phyloP scores from a whole-genome alignment of 2,797 vertebrate species.

The Manis crassicaudata region DNA sequence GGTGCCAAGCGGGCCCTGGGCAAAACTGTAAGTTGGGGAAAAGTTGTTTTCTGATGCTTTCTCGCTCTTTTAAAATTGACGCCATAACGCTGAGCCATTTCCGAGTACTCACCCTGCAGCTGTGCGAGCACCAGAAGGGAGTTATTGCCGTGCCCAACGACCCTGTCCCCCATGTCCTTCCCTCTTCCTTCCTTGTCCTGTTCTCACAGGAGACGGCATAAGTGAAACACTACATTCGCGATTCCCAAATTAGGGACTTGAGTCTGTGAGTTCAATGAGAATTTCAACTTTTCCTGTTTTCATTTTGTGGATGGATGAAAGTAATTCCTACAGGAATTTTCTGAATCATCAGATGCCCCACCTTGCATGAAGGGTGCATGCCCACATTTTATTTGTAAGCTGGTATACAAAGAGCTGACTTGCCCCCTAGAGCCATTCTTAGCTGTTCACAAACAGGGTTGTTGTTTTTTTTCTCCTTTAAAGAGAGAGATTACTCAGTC shows the following conservation, averaged over 20 bases:
- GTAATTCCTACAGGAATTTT: not conserved
- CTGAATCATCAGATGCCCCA: not conserved
- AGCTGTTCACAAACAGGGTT: not conserved
- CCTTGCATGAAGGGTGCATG: rapidly evolving
- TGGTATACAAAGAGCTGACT: rapidly evolving
- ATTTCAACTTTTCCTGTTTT: not conserved
- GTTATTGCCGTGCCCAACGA: rapidly evolving
- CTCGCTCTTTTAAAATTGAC: not conserved
- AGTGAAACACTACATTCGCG: rapidly evolving
- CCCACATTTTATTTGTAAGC: not conserved
- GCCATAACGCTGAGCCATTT: not conserved
- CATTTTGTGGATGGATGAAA: not conserved
- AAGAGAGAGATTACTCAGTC: not conserved
- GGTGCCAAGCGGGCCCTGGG: not conserved
- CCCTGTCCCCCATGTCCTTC: rapidly evolving
- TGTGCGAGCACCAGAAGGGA: too few relatives aligned
- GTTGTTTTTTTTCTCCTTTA: not conserved
- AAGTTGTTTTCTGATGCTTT: not conserved
- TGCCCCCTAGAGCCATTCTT: not conserved
- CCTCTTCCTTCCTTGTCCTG: not conserved
- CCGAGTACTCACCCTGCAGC: rapidly evolving
- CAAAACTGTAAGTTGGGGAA: not conserved
- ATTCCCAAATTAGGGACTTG: not conserved
- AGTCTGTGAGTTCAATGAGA: not conserved
- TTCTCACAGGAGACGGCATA: rapidly evolving